Conservation (phyloP, 2,888 invertebrate genomes). For the Opisthograptis luteolata region DNA sequence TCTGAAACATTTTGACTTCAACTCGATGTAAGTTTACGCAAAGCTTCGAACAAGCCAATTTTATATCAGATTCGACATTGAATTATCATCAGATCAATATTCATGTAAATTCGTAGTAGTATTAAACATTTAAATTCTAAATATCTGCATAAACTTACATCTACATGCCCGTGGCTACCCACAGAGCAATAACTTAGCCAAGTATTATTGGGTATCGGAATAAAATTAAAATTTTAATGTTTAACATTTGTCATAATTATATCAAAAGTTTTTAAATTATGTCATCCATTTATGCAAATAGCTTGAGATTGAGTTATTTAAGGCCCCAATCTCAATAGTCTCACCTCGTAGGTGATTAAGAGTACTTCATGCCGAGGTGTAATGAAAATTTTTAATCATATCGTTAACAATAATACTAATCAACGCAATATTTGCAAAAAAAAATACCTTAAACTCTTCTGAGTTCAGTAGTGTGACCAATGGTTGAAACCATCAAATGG, state of each 20-base stretch:
- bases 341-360: no score
- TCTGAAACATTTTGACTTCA: slow-evolving; percentile 37
- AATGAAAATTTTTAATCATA: no score
- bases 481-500: no score
- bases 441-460: no score
- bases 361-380: no score
- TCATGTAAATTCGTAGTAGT: slow-evolving; percentile 45
- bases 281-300: slow-evolving; percentile 31
- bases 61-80: slow-evolving; percentile 41
- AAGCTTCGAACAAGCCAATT: slow-evolving; percentile 35
- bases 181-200: slow-evolving; percentile 31
- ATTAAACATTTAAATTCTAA: slow-evolving; percentile 44
- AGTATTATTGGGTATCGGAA: slow-evolving; percentile 35
- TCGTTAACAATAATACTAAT: no score
- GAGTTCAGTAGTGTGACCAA: no score
- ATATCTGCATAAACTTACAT: slow-evolving; percentile 47
- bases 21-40: slow-evolving; percentile 40
- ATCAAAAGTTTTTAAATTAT: slow-evolving; percentile 37
- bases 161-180: slow-evolving; percentile 26
- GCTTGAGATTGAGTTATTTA: slow-evolving; percentile 33
- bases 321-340: no score
- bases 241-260: slow-evolving; percentile 41
- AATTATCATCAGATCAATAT: slow-evolving; percentile 44
- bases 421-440: no score
- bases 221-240: slow-evolving; percentile 39